Evolutionary conservation across 2,888 invertebrate genomes (phyloP), one percentile per base, ranked within the genome.

Genomic region (Drosophila leonis): DNA sequence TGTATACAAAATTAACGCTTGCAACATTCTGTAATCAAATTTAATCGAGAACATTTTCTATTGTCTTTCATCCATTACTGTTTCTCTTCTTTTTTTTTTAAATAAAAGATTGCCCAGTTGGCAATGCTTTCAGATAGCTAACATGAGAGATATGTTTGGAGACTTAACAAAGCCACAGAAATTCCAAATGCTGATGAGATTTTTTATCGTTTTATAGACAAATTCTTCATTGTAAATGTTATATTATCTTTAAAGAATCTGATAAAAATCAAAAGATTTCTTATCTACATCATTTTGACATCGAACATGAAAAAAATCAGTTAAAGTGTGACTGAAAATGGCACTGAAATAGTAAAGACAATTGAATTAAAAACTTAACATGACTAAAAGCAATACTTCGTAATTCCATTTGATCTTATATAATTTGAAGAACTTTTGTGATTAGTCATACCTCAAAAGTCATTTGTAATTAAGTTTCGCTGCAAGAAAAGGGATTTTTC

Each of bases 1-100:
- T 61, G 54, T 68, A 81, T 80, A 78, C 27, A 75, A 84, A 88
- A 80, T 84, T 88, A 88, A 88, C 88, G 74, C 86, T 80, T 68
- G 67, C 74, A 64, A 80, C 64, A 49, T 74, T 80, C 60, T 59
- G 61, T 78, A 88, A 84, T 84, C 76, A 84, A 80, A 83, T 78
- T 76, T 75, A 76, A 70, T 52, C 68, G 57, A 70, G 42, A 61
- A 66, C 60, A 51, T 61, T 68, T 15, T 29, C 35, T 8, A 42
- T 72, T 75, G 68, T 78, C 48, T 24, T 65, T 63, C 44, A 27
- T 54, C 18, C 9, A 48, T 54, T 24, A 27, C n/a, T 15, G 20
- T 35, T 39, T 20, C n/a, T 27, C 39, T 13, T 15, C 15, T 20
- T 20, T 13, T 27, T 27, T 20, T 24, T 35, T 31, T 15, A 13